Conservation (phyloP, 2,888 invertebrate species). For the Sinelater perroti region DNA sequence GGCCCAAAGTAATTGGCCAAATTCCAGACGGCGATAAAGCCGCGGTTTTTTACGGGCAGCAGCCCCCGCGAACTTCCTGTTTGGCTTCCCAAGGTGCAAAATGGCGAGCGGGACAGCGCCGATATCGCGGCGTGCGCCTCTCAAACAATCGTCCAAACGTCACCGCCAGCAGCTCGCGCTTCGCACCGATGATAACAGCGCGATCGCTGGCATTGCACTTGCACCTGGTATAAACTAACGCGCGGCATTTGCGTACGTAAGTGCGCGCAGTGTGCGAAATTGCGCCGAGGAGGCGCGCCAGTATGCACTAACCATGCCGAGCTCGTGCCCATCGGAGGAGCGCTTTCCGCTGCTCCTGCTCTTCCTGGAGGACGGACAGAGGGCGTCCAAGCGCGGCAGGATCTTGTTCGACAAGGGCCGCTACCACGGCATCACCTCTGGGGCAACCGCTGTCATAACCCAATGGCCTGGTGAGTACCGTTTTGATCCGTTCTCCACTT, state of each 20-base stretch:
- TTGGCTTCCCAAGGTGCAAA: no score
- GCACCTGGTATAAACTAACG: background rate
- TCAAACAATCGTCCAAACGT: background rate
- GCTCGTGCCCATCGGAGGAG: constrained; percentile 49
- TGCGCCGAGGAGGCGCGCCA: background rate
- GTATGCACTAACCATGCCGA: constrained; percentile 26
- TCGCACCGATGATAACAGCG: no score
- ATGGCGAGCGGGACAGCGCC: background rate
- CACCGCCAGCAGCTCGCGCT: no score
- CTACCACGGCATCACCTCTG: constrained; percentile 54
- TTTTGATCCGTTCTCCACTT: no score
- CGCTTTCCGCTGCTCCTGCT: constrained; percentile 56
- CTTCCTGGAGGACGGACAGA: constrained; percentile 52
- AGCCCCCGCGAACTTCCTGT: no score
- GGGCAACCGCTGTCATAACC: constrained; percentile 57
- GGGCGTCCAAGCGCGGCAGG: constrained; percentile 45
- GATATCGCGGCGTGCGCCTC: background rate
- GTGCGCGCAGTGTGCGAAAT: constrained; percentile 27
- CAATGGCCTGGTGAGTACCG: constrained; percentile 58
- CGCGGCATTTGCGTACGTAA: constrained; percentile 11
- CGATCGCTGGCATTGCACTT: background rate
- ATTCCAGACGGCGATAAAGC: background rate
- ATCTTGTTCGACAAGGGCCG: constrained; percentile 53
- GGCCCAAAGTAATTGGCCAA: background rate
- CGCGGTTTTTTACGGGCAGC: background rate